Evolutionary conservation across 2,888 invertebrate genomes (phyloP), one percentile per base, ranked within the genome.

Genomic region (Nomada goodeniana): DNA sequence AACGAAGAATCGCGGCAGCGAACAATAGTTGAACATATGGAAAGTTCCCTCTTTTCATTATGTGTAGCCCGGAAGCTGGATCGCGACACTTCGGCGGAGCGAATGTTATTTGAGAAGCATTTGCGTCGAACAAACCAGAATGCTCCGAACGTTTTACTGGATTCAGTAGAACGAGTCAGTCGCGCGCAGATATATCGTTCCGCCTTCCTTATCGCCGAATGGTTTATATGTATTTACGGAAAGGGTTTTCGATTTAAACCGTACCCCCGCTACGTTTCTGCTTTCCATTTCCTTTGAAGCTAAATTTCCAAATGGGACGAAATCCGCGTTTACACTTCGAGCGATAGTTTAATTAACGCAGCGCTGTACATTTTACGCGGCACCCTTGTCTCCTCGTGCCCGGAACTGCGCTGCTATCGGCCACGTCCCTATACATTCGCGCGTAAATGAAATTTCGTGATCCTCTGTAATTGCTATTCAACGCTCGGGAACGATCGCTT

Each of bases 341-440:
- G 20, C 42, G 57, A 61, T 44, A 26, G 26, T 53, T 74, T 69
- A 79, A 79, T 79, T 79, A 79, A 79, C 74, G 55, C 57, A 52
- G 1, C 52, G 60, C 42, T 2, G 2, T 15, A 18, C 63, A 29
- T 64, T 26, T 23, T 44, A n/a, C 15, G 20, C 18, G 20, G 2
- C 10, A 18, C 23, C 11, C 3, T 42, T 63, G 52, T 52, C 55
- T 55, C 26, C 72, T 44, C 29, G 23, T n/a, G 2, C 36, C 20
- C n/a, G 26, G 44, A n/a, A 44, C 3, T 29, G 36, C 26, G n/a
- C 13, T 44, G 5, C 53, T 42, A 20, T 52, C 50, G 59, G 11
- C n/a, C 52, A 18, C 42, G 42, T 59, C 23, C 20, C 26, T 13
- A 53, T 26, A 36, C 59, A 23, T 53, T 60, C 59, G 42, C 52